Percentiles rank a stretch among this genome's conserved stretches.
phyloP scores from a whole-genome alignment of 2,888 invertebrate genomes.

The Xestobium rufovillosum region DNA sequence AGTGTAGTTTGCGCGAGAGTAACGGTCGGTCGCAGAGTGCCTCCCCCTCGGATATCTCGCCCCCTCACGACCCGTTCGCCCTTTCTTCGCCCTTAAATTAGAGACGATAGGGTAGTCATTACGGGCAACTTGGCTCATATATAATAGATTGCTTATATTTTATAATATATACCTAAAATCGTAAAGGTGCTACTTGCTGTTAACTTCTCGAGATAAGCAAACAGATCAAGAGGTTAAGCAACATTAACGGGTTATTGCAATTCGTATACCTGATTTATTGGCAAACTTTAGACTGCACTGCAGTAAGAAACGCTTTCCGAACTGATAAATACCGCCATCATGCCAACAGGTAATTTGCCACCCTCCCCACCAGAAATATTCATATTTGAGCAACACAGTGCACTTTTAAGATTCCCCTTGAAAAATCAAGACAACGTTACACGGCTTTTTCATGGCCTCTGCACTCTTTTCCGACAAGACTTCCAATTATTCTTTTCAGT shows the following conservation, averaged over 20 bases:
- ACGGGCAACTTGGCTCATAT: constrained; percentile 34
- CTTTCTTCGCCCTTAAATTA: constrained; percentile 32
- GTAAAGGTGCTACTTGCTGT: constrained; percentile 33
- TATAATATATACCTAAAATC: no score
- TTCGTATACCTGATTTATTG: constrained; percentile 34
- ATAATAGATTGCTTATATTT: constrained; percentile 39
- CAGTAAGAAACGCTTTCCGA: no score
- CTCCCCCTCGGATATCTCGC: constrained; percentile 20
- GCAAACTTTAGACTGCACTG: constrained; percentile 25
- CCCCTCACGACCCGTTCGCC: constrained; percentile 18
- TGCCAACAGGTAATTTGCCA: no score
- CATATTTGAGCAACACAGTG: no score
- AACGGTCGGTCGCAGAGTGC: constrained; percentile 26
- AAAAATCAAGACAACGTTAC: no score
- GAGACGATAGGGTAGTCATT: constrained; percentile 36
- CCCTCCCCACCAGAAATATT: no score
- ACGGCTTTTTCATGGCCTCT: constrained; percentile 38
- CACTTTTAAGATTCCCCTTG: no score
- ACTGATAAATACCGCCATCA: no score
- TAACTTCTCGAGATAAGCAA: constrained; percentile 40
- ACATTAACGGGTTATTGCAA: constrained; percentile 44
- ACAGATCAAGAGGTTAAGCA: constrained; percentile 44
- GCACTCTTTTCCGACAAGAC: constrained; percentile 38
- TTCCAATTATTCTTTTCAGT: constrained; percentile 40
- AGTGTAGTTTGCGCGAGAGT: constrained; percentile 41